Base-by-base conservation (phyloP, 2,113 vertebrate species). In the Cephalopterus ornatus region DNA sequence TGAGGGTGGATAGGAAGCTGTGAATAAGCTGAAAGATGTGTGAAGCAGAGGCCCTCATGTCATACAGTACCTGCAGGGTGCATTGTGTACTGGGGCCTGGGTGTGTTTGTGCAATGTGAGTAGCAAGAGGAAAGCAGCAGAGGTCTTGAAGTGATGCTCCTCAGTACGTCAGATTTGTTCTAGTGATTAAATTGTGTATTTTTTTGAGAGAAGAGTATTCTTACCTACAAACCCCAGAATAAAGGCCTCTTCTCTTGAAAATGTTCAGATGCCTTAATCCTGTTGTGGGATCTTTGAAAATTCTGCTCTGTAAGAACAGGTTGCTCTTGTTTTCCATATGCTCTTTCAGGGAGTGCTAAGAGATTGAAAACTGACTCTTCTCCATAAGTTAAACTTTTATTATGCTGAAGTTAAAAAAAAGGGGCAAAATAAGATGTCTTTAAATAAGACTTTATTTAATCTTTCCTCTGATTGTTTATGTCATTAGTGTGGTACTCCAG, bases 71-170 rank as follows among this genome's bases (percentile, higher is more conserved):
- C 62, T 73, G 30, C 17, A 58, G 72, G 3, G 16, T 80, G 52
- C 73, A 52, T 58, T 0, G 0, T 27, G 41, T 74, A 2, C 65
- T 47, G 27, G 70, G 78, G 61, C n/a, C 33, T 1, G 5, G 17
- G 17, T 12, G 3, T 39, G 4, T 39, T 13, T 62, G 28, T 68
- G 35, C 61, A 49, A 11, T 63, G 16, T 3, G 53, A 68, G 21
- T 27, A 80, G 37, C 63, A 56, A 11, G 63, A 68, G 41, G 52
- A 68, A 61, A 61, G 17, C 63, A 56, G 55, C 44, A 13, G 42
- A 56, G 53, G 24, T 33, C 22, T 53, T 62, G 11, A 37, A 46
- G 59, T 53, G 49, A 23, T 56, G 55, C 49, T 93, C 5, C 24
- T 79, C 35, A 39, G n/a, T 47, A 18, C 0, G 0, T 66, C 46